Conservation (phyloP, 2,888 invertebrate genomes). For the Acleris emargana region DNA sequence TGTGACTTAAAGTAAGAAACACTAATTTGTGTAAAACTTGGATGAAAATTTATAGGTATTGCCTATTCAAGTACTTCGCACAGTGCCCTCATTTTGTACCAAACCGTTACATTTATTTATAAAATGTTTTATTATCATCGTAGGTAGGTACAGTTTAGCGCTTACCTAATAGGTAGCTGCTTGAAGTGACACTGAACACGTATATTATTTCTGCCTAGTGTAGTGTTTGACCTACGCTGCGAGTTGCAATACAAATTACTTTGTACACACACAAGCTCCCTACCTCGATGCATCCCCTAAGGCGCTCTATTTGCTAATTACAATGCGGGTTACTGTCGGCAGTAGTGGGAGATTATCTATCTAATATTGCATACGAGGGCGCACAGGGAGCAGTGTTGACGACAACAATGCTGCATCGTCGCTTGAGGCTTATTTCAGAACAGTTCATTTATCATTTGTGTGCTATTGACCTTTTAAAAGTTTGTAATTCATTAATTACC, state of each 20-base stretch:
- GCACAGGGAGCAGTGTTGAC: conserved; percentile 13
- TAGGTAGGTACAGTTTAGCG: no score
- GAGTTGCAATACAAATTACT: not conserved
- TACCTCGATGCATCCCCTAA: conserved; percentile 2
- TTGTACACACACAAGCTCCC: not conserved
- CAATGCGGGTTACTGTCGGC: conserved; percentile 17
- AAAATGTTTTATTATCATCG: no score
- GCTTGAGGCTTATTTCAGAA: conserved; percentile 1
- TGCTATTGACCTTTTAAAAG: not conserved
- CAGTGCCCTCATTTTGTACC: no score
- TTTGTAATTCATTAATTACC: not conserved
- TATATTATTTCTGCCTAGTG: not conserved
- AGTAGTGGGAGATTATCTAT: conserved; percentile 22
- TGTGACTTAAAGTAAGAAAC: no score
- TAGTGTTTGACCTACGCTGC: not conserved
- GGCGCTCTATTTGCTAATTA: conserved; percentile 19
- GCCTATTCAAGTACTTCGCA: no score
- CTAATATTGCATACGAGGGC: conserved; percentile 26
- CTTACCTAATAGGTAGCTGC: no score
- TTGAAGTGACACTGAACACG: not conserved
- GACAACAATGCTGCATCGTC: conserved; percentile 10
- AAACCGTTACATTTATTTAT: no score
- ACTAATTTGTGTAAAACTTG: no score
- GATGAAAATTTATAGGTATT: no score
- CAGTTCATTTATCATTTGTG: not conserved